Conservation (phyloP, 2,888 invertebrate genomes). For the Sericinus montela region DNA sequence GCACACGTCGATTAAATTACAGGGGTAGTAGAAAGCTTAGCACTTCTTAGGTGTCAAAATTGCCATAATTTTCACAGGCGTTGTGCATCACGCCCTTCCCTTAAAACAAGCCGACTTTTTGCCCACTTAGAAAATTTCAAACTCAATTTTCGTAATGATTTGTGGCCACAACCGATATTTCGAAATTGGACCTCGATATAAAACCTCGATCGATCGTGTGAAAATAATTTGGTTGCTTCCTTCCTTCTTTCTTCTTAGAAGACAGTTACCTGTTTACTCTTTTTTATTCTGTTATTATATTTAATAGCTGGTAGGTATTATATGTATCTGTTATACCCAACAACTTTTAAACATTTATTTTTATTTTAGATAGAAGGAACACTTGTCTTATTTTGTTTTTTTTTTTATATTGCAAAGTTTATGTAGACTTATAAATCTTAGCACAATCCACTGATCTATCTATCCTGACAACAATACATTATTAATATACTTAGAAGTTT, state of each 20-base stretch:
- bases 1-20: slow-evolving; percentile 67
- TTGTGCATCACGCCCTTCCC: slow-evolving; percentile 57
- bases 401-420: no score
- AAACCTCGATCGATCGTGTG: slow-evolving; percentile 65
- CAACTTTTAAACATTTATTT: no score
- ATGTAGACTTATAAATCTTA: no score
- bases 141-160: slow-evolving; percentile 73
- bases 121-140: slow-evolving; percentile 55
- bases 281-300: no score
- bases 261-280: background rate
- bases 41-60: slow-evolving; percentile 77
- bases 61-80: slow-evolving; percentile 71
- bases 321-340: no score
- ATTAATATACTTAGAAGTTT: no score
- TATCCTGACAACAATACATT: no score
- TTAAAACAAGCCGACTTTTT: slow-evolving; percentile 73
- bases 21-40: slow-evolving; percentile 65
- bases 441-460: no score
- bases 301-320: no score
- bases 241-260: slow-evolving; percentile 19
- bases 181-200: slow-evolving; percentile 69
- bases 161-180: slow-evolving; percentile 68
- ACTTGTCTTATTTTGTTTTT: no score
- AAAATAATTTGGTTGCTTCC: slow-evolving; percentile 54
- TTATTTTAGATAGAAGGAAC: no score